Percentiles rank a stretch among this genome's conserved stretches.
These are phyloP conservation scores for Ormyrus labotus DNA, from an alignment of 2,888 invertebrate species.

Conservation along the genomic window DNA sequence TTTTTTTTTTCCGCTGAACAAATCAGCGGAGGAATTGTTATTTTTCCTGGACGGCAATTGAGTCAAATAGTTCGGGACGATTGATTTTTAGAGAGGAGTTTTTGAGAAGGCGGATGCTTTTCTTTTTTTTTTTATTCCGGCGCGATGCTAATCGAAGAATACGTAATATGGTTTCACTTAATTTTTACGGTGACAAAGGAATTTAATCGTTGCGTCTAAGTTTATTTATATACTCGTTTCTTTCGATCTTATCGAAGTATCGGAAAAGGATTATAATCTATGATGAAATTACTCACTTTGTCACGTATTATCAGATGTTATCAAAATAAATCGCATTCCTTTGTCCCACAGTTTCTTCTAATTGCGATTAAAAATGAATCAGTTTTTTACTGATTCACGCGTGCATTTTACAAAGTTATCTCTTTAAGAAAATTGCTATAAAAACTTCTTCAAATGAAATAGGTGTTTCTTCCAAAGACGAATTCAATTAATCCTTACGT, in stretches of 20 bases:
- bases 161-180: no score
- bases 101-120: background rate
- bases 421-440: background rate
- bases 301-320: background rate
- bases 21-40: conserved; percentile 2
- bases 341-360: background rate
- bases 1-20: background rate
- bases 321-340: conserved; percentile 20
- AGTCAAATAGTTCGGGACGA: background rate
- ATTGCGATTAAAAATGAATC: conserved; percentile 17
- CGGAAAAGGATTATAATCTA: no score
- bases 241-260: no score
- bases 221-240: no score
- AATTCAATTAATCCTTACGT: no score
- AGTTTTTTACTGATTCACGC: background rate
- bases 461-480: no score
- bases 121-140: no score
- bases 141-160: no score
- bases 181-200: no score
- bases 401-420: background rate
- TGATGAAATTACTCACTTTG: no score
- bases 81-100: background rate
- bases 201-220: no score
- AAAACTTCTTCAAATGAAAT: background rate
- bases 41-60: background rate